Conservation (phyloP, 2,888 invertebrate species). For the Cantharis nigra region DNA sequence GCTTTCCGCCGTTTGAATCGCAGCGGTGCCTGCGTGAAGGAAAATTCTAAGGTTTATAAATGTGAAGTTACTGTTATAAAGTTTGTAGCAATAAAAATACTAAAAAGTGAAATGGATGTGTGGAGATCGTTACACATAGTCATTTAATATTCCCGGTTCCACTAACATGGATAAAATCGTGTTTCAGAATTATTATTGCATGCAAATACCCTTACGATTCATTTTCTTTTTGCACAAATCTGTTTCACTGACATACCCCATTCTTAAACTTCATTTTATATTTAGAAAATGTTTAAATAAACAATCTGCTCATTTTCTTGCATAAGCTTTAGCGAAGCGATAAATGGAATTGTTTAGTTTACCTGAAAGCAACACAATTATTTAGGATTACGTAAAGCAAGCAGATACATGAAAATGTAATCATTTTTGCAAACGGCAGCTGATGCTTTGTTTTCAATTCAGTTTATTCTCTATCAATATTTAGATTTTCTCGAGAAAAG, state of each 20-base stretch:
- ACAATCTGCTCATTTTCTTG: neutral
- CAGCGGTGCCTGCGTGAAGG: neutral
- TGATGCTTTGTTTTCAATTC: neutral
- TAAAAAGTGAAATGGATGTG: neutral
- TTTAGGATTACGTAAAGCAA: neutral
- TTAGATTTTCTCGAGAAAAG: neutral
- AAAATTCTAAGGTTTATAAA: neutral
- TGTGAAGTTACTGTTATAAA: neutral
- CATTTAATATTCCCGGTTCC: neutral
- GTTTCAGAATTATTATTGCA: neutral
- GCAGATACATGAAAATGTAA: neutral
- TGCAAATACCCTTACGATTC: neutral
- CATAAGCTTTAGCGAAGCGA: neutral
- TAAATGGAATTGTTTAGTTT: neutral
- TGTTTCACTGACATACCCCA: no score
- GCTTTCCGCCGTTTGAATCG: neutral
- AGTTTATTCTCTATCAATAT: neutral
- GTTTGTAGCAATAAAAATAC: neutral
- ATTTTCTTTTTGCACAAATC: neutral
- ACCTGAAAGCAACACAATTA: neutral
- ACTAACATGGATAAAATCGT: neutral
- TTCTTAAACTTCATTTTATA: neutral
- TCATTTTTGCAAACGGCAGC: neutral
- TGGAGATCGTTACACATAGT: neutral
- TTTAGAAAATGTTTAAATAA: neutral